Conservation (phyloP, 2,113 vertebrate genomes). For the Brachypteracias leptosomus region DNA sequence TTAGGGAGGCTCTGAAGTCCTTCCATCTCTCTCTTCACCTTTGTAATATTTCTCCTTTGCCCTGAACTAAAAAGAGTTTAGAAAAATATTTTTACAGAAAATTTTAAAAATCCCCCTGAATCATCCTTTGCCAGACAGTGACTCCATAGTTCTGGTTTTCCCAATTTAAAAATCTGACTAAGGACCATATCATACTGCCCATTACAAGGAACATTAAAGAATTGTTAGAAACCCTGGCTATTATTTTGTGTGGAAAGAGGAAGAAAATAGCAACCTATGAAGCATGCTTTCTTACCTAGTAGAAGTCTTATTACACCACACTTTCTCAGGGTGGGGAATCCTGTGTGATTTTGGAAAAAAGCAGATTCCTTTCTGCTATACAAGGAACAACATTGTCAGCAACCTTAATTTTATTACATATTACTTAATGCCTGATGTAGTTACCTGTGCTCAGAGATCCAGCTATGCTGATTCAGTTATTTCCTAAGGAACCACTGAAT, state of each 20-base stretch:
- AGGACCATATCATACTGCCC: not conserved
- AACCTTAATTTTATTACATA: not conserved
- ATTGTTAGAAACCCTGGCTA: not conserved
- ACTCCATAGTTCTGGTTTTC: slow-evolving; percentile 11
- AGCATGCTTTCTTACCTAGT: not conserved
- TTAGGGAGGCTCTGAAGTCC: not conserved
- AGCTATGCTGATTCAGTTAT: not conserved
- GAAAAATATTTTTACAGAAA: not conserved
- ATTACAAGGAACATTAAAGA: not conserved
- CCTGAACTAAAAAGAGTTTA: not conserved
- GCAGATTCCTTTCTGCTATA: not conserved
- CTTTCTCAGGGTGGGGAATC: not conserved
- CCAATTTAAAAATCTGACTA: not conserved
- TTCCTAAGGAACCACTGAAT: not conserved
- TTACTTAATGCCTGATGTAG: not conserved
- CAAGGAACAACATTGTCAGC: not conserved
- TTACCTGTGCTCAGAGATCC: not conserved
- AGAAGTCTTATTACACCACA: not conserved
- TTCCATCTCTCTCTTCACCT: not conserved
- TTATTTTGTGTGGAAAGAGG: not conserved
- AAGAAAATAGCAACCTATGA: not conserved
- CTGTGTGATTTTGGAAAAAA: not conserved
- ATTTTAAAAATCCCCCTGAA: not conserved
- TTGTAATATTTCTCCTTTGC: not conserved
- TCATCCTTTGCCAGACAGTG: not conserved